Conservation (phyloP, 2,113 vertebrate genomes). For the Onychostruthus taczanowskii region DNA sequence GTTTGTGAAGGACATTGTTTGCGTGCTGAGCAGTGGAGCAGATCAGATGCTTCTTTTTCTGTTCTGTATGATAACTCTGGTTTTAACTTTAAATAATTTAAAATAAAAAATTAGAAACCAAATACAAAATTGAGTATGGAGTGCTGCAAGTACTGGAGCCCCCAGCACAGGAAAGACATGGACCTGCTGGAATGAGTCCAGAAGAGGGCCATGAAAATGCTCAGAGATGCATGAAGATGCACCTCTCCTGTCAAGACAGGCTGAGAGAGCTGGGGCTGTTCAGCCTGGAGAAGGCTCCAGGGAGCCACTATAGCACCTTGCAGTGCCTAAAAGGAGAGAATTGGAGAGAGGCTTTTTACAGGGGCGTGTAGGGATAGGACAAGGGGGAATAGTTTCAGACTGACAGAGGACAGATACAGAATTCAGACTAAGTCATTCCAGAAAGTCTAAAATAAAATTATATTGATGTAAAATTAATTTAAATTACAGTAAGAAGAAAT, state of each 20-base stretch:
- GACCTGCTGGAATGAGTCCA: neutral
- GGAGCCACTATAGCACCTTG: neutral
- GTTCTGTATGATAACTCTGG: neutral
- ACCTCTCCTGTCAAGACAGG: neutral
- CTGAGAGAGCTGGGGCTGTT: neutral
- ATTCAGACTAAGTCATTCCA: neutral
- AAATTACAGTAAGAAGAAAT: neutral
- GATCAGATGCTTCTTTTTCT: neutral
- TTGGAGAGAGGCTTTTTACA: neutral
- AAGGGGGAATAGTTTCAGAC: neutral
- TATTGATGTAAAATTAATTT: neutral
- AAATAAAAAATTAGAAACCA: neutral
- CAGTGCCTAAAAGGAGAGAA: neutral
- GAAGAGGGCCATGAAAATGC: neutral
- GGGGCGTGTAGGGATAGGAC: neutral
- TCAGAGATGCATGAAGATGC: neutral
- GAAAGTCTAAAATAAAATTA: neutral
- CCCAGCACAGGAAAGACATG: neutral
- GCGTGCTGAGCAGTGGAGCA: neutral
- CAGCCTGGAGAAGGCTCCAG: neutral
- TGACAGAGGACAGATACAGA: neutral
- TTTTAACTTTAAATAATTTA: neutral
- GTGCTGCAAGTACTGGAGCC: neutral
- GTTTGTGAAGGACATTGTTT: neutral
- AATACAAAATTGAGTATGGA: neutral